A percentile compares a stretch with the other conserved stretches of the same genome.
phyloP scores from a whole-genome alignment of 2,888 invertebrate species.

The Volucella bombylans region DNA sequence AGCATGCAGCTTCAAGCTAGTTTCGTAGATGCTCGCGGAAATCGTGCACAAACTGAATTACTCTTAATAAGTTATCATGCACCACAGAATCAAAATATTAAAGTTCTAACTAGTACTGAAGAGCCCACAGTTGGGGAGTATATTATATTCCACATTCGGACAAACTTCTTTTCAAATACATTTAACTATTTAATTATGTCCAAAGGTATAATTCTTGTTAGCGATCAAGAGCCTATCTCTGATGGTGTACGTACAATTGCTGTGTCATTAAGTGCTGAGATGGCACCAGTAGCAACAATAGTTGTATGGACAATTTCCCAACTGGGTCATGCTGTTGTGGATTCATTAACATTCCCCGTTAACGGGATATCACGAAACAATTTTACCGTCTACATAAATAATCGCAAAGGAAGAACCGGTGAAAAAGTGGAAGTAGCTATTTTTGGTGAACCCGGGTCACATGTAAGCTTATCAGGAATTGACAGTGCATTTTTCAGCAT shows the following conservation, averaged over 20 bases:
- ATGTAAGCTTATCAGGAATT: constrained; percentile 95
- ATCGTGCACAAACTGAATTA: constrained; percentile 87
- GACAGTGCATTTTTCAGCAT: constrained; percentile 94
- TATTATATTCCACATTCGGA: constrained; percentile 95
- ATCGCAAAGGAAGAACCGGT: constrained; percentile 95
- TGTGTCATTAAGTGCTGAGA: constrained; percentile 91
- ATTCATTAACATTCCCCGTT: constrained; percentile 97
- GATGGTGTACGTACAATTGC: constrained; percentile 90
- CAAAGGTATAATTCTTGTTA: constrained; percentile 93
- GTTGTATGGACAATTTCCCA: constrained; percentile 93
- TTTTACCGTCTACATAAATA: constrained; percentile 93
- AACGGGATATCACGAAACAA: constrained; percentile 97
- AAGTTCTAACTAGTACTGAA: constrained; percentile 92
- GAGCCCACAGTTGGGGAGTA: constrained; percentile 95
- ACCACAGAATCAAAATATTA: constrained; percentile 91
- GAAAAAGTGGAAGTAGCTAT: constrained; percentile 96
- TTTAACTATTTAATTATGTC: constrained; percentile 96
- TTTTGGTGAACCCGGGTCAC: constrained; percentile 96
- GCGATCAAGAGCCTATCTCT: constrained; percentile 92
- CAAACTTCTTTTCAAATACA: constrained; percentile 93
- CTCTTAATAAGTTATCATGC: constrained; percentile 91
- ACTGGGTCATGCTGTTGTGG: constrained; percentile 93
- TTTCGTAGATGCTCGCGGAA: constrained; percentile 87
- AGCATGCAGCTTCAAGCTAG: constrained; percentile 87
- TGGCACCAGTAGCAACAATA: constrained; percentile 95